Evolutionary conservation across 2,797 vertebrate genomes (phyloP).

Genomic region (Diplodus sargus): DNA sequence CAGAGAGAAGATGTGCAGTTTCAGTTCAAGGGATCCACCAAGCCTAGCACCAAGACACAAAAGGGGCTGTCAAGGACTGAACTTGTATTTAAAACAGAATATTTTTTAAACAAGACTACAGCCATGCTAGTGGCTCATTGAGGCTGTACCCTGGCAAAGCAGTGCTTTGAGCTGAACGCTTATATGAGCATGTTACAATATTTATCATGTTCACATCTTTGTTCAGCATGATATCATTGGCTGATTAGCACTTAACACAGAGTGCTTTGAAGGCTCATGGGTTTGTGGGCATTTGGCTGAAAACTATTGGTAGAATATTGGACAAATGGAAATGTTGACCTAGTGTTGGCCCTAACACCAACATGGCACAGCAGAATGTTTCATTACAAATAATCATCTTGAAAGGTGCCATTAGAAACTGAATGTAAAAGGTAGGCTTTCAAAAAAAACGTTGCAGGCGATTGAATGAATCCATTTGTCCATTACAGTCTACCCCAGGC

Average conservation of each 20-base stretch:
- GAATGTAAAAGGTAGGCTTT: too few relatives aligned
- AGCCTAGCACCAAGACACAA: not conserved
- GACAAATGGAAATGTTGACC: too few relatives aligned
- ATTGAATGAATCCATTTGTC: too few relatives aligned
- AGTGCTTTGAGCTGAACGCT: conserved; percentile 1
- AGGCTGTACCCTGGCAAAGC: not conserved
- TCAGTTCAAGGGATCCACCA: conserved; percentile 14
- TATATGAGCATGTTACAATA: not conserved
- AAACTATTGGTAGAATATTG: too few relatives aligned
- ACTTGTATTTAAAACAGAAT: not conserved
- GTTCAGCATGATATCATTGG: not conserved
- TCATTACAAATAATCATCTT: too few relatives aligned
- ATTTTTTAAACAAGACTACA: not conserved
- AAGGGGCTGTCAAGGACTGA: conserved; percentile 12
- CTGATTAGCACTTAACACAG: not conserved
- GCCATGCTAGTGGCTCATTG: not conserved
- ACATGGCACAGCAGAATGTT: too few relatives aligned
- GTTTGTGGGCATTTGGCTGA: too few relatives aligned
- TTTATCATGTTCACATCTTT: not conserved
- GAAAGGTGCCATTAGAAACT: too few relatives aligned
- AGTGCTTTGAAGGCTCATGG: not conserved
- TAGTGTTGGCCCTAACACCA: too few relatives aligned
- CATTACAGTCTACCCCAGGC: too few relatives aligned
- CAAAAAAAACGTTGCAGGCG: too few relatives aligned
- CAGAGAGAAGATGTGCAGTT: conserved; percentile 10